Conservation (phyloP, 2,888 invertebrate species). For the Axea sp. region DNA sequence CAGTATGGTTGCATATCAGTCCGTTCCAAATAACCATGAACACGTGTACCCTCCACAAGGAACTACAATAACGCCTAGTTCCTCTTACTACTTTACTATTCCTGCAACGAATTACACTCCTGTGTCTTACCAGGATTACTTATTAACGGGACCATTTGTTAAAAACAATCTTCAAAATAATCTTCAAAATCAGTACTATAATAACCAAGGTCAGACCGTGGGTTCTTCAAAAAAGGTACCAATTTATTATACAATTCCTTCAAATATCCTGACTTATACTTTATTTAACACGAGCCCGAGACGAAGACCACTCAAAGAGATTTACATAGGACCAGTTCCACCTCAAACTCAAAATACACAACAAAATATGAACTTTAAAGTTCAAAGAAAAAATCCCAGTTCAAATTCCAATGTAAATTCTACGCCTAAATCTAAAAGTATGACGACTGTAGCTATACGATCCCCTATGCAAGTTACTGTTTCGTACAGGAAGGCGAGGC, state of each 20-base stretch:
- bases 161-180: conserved; percentile 23
- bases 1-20: conserved; percentile 67
- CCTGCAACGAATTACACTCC: conserved; percentile 56
- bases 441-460: conserved; percentile 37
- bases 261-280: conserved; percentile 46
- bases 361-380: conserved; percentile 65
- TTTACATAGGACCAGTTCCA: conserved; percentile 37
- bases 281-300: conserved; percentile 47
- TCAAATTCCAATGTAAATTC: too few relatives aligned
- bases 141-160: conserved; percentile 63
- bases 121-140: conserved; percentile 63
- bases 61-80: conserved; percentile 49
- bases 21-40: conserved; percentile 66
- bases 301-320: conserved; percentile 64
- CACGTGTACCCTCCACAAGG: conserved; percentile 56
- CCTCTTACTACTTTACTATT: conserved; percentile 48
- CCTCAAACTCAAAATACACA: conserved; percentile 35
- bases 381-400: conserved; percentile 53
- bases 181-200: conserved; percentile 8
- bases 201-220: neutral
- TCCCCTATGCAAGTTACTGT: conserved; percentile 58
- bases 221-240: conserved; percentile 38
- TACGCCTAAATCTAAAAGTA: too few relatives aligned
- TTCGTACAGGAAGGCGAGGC: conserved; percentile 76
- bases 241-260: conserved; percentile 45